Evolutionary conservation across 2,113 vertebrate genomes (phyloP), one percentile per base, ranked within the genome.

Genomic region (Helogale parvula): DNA sequence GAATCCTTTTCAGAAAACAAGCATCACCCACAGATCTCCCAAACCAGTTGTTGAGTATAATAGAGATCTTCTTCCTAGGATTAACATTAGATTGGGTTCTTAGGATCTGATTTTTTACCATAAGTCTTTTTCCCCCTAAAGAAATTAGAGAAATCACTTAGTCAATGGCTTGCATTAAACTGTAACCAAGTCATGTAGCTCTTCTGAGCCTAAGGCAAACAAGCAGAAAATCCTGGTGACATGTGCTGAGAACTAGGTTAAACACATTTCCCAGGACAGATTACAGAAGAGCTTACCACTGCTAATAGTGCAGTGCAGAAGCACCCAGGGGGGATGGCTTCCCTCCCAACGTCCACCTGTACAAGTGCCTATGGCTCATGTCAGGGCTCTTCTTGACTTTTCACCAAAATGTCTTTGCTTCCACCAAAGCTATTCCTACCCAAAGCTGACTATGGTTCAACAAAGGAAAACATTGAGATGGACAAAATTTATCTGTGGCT

Each of bases 191-290:
- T 88, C 77, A 21, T 21, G n/a, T 7, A 82, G 38, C 88, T 72
- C 77, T 91, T 88, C 74, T 84, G 76, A 71, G 57, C 87, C 69
- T 10, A 45, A 81, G 97, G 96, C 21, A 29, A 92, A 93, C 35
- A 63, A 69, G 35, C 35, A 74, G 68, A 82, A 50, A 71, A 33
- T 84, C 87, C 83, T 57, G 23, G 92, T 63, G 87, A 52, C n/a
- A 3, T 23, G 76, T 71, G 60, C 96, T 96, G 94, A 97, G 95
- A 93, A 96, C 89, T 91, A 74, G 95, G 96, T 94, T 94, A 94
- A 68, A 38, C n/a, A 41, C 5, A 41, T 65, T 96, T 97, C 83
- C 96, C 94, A 90, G 96, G 63, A 41, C 1, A 5, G 54, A 57
- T 47, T 68, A 65, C 74, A 17, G 84, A 88, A 29, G 19, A 41